Percentiles rank a stretch among this genome's conserved stretches.
phyloP scores from a whole-genome alignment of 2,888 invertebrate genomes.

The Operophtera brumata region DNA sequence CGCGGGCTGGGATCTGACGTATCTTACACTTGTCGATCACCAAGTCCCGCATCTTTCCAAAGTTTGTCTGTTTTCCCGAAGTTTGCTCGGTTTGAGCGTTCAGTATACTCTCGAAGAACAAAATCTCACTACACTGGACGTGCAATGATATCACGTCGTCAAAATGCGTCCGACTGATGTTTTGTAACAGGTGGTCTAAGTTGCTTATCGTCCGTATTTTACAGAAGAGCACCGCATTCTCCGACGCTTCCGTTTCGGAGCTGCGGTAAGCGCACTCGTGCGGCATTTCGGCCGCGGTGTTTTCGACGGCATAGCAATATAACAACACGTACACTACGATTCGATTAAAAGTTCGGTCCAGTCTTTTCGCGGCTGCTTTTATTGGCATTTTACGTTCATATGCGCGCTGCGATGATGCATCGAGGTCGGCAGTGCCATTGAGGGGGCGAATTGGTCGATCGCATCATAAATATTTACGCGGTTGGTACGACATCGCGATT shows the following conservation, averaged over 20 bases:
- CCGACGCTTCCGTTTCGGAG: constrained; percentile 78
- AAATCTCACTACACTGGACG: constrained; percentile 87
- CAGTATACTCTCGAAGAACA: constrained; percentile 86
- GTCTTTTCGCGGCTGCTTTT: constrained; percentile 70
- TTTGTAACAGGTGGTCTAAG: constrained; percentile 84
- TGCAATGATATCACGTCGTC: constrained; percentile 84
- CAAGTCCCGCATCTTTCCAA: constrained; percentile 85
- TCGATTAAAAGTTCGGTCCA: constrained; percentile 74
- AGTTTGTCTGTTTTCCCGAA: constrained; percentile 77
- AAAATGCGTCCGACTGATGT: constrained; percentile 83
- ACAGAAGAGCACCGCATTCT: constrained; percentile 82
- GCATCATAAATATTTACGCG: constrained; percentile 76
- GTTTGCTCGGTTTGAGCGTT: constrained; percentile 72
- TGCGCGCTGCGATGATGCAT: constrained; percentile 59
- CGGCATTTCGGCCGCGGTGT: constrained; percentile 77
- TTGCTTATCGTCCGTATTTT: constrained; percentile 86
- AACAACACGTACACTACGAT: constrained; percentile 78
- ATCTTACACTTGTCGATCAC: constrained; percentile 89
- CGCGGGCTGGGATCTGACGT: constrained; percentile 85
- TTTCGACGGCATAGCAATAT: constrained; percentile 69
- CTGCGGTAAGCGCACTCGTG: constrained; percentile 87
- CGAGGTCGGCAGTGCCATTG: constrained; percentile 70
- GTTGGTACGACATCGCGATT: constrained; percentile 69
- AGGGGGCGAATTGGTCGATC: constrained; percentile 63
- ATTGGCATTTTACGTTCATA: constrained; percentile 76